Evolutionary conservation across 2,888 invertebrate species (phyloP).

Genomic region (Rhamnusium bicolor): DNA sequence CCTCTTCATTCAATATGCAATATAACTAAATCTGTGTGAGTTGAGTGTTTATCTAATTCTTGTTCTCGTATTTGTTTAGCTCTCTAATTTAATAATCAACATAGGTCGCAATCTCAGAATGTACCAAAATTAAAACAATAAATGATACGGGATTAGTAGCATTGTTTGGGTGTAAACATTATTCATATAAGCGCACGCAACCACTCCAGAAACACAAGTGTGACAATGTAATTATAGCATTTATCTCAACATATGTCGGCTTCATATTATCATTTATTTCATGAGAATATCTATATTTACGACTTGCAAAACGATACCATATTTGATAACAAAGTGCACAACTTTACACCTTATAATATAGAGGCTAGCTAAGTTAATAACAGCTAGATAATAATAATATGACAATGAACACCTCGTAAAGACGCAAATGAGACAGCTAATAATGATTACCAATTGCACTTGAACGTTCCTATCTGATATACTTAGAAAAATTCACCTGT

Average conservation of each 20-base stretch:
- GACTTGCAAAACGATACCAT: slow-evolving; percentile 43
- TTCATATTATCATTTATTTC: slow-evolving; percentile 59
- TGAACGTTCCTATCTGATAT: too few relatives aligned
- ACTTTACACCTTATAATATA: slow-evolving; percentile 51
- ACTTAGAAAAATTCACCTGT: too few relatives aligned
- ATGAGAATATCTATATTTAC: slow-evolving; percentile 47
- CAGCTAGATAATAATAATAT: neutral
- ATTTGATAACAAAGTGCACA: slow-evolving; percentile 48
- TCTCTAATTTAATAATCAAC: neutral
- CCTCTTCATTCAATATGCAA: too few relatives aligned
- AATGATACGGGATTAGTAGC: slow-evolving; percentile 15
- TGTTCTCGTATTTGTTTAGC: neutral
- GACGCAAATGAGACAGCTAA: too few relatives aligned
- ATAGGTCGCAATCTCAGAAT: neutral
- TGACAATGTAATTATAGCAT: slow-evolving; percentile 48
- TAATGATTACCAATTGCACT: too few relatives aligned
- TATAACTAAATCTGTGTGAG: too few relatives aligned
- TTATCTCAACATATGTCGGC: slow-evolving; percentile 61
- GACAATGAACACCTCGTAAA: neutral
- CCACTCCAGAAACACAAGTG: slow-evolving; percentile 43
- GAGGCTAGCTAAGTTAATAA: slow-evolving; percentile 15
- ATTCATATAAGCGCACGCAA: slow-evolving; percentile 24
- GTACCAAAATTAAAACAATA: slow-evolving; percentile 16
- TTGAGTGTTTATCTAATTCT: neutral
- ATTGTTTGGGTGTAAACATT: slow-evolving; percentile 25